A percentile compares a stretch with the other conserved stretches of the same genome.
These are phyloP conservation scores for Microcebus ravelobensis DNA, from an alignment of 2,113 vertebrate species.

Conservation along the genomic window DNA sequence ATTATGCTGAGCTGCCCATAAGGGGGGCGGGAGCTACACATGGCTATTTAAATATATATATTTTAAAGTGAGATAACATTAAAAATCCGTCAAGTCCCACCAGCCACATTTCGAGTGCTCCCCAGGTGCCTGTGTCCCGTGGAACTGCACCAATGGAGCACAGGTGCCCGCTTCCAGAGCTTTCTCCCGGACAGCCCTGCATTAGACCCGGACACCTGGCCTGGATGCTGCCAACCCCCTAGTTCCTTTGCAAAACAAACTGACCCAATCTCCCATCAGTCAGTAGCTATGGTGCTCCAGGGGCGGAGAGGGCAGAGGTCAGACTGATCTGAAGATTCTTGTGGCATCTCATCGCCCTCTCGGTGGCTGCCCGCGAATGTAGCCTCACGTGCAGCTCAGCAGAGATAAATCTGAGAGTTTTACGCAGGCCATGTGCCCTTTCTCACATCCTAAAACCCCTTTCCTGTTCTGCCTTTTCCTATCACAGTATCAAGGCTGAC, in stretches of 20 bases:
- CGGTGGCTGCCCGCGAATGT: not conserved
- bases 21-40: not conserved
- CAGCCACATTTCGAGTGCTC: not conserved
- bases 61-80: not conserved
- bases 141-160: not conserved
- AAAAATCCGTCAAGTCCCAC: not conserved
- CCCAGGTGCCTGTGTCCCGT: rapidly evolving
- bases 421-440: not conserved
- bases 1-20: not conserved
- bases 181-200: not conserved
- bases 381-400: not conserved
- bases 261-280: not conserved
- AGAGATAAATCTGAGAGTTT: conserved; percentile 13
- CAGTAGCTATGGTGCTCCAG: not conserved
- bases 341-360: not conserved
- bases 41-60: not conserved
- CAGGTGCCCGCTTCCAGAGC: not conserved
- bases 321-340: not conserved
- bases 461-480: not conserved
- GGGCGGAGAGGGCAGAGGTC: not conserved
- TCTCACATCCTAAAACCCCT: not conserved
- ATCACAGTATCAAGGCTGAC: not conserved
- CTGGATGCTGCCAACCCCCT: not conserved
- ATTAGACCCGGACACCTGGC: not conserved
- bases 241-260: not conserved